Conservation (phyloP, 2,113 vertebrate genomes). For the Sapayoa aenigma region DNA sequence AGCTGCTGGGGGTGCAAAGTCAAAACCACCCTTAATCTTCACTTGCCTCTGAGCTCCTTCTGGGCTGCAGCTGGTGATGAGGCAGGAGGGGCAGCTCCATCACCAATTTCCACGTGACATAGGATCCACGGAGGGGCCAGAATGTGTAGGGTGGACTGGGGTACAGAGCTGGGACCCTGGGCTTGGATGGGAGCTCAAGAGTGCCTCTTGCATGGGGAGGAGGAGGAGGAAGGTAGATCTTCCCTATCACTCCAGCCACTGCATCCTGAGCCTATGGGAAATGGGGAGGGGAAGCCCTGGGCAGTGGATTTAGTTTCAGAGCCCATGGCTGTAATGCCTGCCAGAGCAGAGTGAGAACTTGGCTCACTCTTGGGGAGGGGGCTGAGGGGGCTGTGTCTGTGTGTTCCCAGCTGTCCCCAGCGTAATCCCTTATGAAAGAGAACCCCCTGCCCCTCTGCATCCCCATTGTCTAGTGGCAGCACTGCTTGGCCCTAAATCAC, state of each 20-base stretch:
- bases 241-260: not conserved
- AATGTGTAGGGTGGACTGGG: not conserved
- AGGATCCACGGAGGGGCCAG: not conserved
- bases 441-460: constrained; percentile 38
- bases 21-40: not conserved
- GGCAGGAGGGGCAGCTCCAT: not conserved
- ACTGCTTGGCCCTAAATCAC: constrained; percentile 31
- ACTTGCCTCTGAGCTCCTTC: not conserved
- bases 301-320: not conserved
- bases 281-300: not conserved
- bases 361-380: not conserved
- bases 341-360: not conserved
- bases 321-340: not conserved
- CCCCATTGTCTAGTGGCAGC: not conserved
- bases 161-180: not conserved
- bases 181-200: not conserved
- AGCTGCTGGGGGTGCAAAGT: fast-evolving
- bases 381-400: not conserved
- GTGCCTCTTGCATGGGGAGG: not conserved
- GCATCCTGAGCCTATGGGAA: not conserved
- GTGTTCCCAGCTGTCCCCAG: constrained; percentile 72
- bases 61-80: not conserved
- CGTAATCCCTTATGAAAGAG: constrained; percentile 60
- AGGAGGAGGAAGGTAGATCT: not conserved
- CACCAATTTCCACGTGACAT: fast-evolving